Conservation (phyloP, 2,113 vertebrate species). For the Mastomys natalensis region DNA sequence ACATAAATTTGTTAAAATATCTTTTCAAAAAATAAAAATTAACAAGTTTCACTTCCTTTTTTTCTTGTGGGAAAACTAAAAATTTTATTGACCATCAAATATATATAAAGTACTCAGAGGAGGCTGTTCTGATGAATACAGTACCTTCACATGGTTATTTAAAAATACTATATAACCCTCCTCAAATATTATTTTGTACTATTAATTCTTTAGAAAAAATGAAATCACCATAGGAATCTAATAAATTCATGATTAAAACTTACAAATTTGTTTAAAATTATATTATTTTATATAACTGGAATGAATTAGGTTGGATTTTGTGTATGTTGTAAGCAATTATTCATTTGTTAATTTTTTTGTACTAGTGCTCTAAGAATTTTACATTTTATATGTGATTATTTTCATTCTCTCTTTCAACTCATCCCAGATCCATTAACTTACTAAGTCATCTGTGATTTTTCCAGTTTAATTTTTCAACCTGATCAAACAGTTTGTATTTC, state of each 20-base stretch:
- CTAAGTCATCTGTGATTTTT: not conserved
- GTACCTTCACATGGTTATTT: not conserved
- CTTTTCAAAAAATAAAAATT: not conserved
- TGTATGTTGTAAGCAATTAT: not conserved
- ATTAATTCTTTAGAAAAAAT: not conserved
- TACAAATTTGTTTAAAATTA: not conserved
- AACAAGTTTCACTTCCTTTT: not conserved
- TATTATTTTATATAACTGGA: not conserved
- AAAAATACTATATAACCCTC: too few species aligned
- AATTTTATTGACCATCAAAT: too few species aligned
- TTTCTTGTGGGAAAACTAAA: not conserved
- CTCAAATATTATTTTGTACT: not conserved
- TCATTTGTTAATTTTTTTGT: not conserved
- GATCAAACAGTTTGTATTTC: not conserved
- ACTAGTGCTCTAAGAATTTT: not conserved
- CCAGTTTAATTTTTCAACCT: not conserved
- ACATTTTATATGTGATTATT: not conserved
- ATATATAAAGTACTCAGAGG: not conserved
- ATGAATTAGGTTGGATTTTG: not conserved
- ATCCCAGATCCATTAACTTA: not conserved
- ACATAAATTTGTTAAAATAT: not conserved
- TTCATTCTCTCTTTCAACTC: not conserved
- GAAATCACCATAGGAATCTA: not conserved
- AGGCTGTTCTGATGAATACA: not conserved
- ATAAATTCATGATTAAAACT: not conserved